Conservation (phyloP, 2,797 vertebrate genomes). For the Dromococcyx pavoninus region DNA sequence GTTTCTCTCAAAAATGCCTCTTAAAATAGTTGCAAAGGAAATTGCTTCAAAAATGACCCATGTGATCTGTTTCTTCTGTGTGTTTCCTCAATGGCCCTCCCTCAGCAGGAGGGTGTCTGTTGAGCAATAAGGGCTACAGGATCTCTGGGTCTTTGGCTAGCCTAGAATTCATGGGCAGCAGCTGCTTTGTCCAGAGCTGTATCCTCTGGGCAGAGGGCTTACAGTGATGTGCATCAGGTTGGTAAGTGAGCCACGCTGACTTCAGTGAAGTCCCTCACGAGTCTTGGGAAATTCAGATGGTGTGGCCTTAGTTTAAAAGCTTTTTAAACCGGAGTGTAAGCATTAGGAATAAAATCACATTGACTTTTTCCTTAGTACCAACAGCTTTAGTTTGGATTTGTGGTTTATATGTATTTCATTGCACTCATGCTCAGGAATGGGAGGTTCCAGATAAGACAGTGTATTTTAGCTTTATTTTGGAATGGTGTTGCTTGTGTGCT, state of each 20-base stretch:
- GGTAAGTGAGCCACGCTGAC: neutral
- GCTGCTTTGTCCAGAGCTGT: neutral
- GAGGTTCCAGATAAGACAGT: neutral
- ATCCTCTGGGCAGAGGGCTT: neutral
- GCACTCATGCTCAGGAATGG: neutral
- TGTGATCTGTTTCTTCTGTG: rapidly evolving
- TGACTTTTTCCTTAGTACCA: neutral
- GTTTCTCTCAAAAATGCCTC: neutral
- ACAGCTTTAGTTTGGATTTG: neutral
- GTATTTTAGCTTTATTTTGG: neutral
- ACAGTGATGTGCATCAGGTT: rapidly evolving
- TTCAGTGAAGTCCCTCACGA: neutral
- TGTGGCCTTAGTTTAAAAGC: rapidly evolving
- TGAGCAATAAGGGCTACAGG: neutral
- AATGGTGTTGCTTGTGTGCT: neutral
- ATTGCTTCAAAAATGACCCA: neutral
- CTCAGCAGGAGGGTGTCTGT: neutral
- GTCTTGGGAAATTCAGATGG: neutral
- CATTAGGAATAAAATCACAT: neutral
- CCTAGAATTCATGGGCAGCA: neutral
- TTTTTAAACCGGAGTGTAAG: neutral
- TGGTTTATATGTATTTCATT: neutral
- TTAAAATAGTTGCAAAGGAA: neutral
- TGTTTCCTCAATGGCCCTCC: neutral
- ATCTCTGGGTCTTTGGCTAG: neutral